These are phyloP conservation scores for Macaca nemestrina DNA, from an alignment of 2,113 vertebrate genomes.

Conservation along the genomic window DNA sequence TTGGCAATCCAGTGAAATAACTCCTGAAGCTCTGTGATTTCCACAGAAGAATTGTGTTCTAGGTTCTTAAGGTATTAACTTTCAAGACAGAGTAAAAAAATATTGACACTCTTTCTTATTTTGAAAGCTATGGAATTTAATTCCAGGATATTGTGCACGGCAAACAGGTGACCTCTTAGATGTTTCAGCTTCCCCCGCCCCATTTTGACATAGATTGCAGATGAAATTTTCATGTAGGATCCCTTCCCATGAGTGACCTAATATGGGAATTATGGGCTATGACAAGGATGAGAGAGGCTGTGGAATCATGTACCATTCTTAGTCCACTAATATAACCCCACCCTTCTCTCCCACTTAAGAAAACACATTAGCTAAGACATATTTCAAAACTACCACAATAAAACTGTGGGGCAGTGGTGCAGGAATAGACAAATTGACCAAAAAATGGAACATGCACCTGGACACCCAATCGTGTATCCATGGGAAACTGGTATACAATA, in stretches of 20 bases:
- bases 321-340: background rate
- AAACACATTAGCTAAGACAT: background rate
- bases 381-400: background rate
- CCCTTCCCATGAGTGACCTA: background rate
- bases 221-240: background rate
- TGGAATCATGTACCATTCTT: background rate
- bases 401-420: background rate
- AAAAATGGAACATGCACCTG: background rate
- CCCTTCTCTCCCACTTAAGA: background rate
- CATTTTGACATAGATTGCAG: background rate
- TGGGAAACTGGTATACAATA: background rate
- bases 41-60: background rate
- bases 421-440: background rate
- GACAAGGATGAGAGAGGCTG: background rate
- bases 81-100: conserved; percentile 36
- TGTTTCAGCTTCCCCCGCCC: accelerated
- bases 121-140: background rate
- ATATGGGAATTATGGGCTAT: background rate
- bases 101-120: background rate
- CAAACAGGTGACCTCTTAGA: background rate
- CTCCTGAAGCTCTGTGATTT: background rate
- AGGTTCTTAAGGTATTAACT: background rate
- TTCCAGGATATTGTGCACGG: background rate
- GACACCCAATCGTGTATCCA: background rate
- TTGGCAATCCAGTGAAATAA: background rate